These are phyloP conservation scores for Polyommatus iphigenia DNA, from an alignment of 2,888 invertebrate species.

Conservation along the genomic window DNA sequence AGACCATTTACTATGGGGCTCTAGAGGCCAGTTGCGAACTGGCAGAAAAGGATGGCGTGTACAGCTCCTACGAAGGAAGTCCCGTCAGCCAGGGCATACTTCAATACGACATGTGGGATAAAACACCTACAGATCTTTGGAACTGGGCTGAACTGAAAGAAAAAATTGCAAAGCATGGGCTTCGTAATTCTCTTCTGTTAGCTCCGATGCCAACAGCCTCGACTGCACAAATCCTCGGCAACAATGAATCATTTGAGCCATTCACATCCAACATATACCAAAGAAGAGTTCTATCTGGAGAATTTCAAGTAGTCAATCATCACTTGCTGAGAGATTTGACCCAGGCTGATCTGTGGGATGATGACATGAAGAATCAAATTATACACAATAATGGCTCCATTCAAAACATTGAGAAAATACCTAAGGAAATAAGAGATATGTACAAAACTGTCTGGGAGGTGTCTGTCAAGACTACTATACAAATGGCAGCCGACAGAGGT, in stretches of 20 bases:
- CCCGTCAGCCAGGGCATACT: constrained; percentile 97
- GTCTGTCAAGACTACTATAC: constrained; percentile 93
- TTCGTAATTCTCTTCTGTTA: constrained; percentile 94
- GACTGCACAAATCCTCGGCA: constrained; percentile 99
- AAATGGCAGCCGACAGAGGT: constrained; percentile 99
- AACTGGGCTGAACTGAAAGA: constrained; percentile 92
- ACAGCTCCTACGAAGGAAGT: constrained; percentile 94
- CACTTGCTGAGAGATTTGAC: constrained; percentile 96
- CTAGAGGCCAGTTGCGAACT: constrained; percentile 97
- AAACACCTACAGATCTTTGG: constrained; percentile 92
- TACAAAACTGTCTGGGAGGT: constrained; percentile 99
- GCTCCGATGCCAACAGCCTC: constrained; percentile 99
- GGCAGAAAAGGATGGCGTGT: constrained; percentile 90
- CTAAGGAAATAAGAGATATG: constrained; percentile 89
- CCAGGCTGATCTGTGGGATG: constrained; percentile 94
- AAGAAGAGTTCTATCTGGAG: constrained; percentile 95
- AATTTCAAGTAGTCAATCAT: constrained; percentile 97
- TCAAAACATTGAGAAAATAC: constrained; percentile 92
- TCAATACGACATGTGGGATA: constrained; percentile 99
- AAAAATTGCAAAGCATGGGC: constrained; percentile 92
- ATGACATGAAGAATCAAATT: constrained; percentile 96
- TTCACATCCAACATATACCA: constrained; percentile 99
- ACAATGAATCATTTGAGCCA: constrained; percentile 98
- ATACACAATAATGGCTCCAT: constrained; percentile 96
- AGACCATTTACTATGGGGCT: constrained; percentile 98